Evolutionary conservation across 2,113 vertebrate genomes (phyloP).

Genomic region (Tichodroma muraria): DNA sequence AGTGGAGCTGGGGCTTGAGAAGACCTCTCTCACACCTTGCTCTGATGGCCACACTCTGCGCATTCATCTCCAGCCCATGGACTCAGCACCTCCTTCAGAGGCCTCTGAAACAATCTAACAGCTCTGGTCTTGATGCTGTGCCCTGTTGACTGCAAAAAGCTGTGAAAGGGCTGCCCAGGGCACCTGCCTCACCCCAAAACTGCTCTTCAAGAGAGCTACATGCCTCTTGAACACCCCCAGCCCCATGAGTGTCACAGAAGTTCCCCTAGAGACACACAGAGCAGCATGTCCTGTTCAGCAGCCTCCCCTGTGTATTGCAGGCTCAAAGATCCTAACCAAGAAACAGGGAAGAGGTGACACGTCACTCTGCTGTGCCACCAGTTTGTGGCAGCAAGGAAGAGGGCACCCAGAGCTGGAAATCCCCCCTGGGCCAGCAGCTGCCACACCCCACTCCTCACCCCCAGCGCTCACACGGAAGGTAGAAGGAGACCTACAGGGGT

Average conservation of each 20-base stretch:
- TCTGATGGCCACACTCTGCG: not conserved
- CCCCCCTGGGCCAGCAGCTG: not conserved
- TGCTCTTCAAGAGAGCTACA: not conserved
- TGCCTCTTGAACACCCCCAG: not conserved
- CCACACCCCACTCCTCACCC: not conserved
- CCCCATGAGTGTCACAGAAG: not conserved
- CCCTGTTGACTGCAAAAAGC: not conserved
- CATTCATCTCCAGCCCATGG: not conserved
- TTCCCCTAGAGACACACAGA: rapidly evolving
- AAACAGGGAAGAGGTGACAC: not conserved
- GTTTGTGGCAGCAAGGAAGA: not conserved
- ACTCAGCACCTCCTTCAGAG: not conserved
- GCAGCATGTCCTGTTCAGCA: not conserved
- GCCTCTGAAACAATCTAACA: not conserved
- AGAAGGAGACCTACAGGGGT: not conserved
- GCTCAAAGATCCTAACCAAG: not conserved
- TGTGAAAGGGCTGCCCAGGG: rapidly evolving
- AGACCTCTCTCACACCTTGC: not conserved
- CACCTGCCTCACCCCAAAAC: not conserved
- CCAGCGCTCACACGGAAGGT: not conserved
- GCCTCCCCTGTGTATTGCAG: rapidly evolving
- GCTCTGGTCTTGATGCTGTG: not conserved
- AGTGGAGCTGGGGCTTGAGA: not conserved
- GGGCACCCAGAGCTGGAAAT: not conserved
- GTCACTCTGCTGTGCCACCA: not conserved